Conservation (phyloP, 2,113 vertebrate species). For the Calonectris borealis region DNA sequence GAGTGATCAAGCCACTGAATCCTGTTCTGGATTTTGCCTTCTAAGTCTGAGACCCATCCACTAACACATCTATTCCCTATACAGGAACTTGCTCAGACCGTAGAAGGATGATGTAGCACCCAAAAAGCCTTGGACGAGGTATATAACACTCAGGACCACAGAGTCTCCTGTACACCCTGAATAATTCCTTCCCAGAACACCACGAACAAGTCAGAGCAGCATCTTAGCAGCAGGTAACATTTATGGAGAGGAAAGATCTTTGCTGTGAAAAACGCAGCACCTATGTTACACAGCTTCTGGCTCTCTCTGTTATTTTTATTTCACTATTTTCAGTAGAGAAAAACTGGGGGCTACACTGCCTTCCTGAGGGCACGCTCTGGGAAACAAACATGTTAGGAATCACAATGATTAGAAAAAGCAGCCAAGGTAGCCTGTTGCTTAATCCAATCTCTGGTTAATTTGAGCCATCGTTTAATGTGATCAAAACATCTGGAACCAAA, state of each 20-base stretch:
- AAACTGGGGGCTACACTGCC: neutral
- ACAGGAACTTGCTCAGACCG: neutral
- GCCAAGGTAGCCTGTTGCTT: conserved; percentile 48
- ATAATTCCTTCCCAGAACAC: neutral
- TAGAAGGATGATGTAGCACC: neutral
- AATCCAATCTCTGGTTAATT: conserved; percentile 61
- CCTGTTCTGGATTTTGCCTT: neutral
- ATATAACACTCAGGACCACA: neutral
- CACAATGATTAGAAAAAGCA: conserved; percentile 65
- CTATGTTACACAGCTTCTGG: neutral
- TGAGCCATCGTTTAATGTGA: conserved; percentile 47
- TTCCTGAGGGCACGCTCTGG: neutral
- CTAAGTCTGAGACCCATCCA: neutral
- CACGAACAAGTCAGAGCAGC: neutral
- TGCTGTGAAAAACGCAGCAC: neutral
- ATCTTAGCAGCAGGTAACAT: neutral
- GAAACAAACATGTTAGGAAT: neutral
- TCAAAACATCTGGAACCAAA: conserved; percentile 68
- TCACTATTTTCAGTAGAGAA: neutral
- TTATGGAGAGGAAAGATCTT: neutral
- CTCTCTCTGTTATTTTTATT: neutral
- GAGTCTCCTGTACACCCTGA: neutral
- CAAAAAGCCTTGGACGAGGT: neutral
- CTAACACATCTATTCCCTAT: neutral
- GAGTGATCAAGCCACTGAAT: neutral